A percentile compares a stretch with the other conserved stretches of the same genome.
These are phyloP conservation scores for Drosophila subquinaria DNA, from an alignment of 2,888 invertebrate species.

Conservation along the genomic window DNA sequence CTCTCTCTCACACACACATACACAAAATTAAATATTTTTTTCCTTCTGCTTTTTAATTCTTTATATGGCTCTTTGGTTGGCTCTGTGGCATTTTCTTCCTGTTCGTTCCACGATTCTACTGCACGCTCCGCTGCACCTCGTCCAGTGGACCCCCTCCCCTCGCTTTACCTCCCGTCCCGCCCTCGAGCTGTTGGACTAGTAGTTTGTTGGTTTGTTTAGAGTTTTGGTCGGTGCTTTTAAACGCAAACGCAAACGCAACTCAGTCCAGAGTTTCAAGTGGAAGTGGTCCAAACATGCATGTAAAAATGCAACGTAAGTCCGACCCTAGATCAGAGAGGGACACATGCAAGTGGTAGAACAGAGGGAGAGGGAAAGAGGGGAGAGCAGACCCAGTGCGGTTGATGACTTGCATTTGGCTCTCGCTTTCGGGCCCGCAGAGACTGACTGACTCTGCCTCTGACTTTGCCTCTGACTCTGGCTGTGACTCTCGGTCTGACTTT, in stretches of 20 bases:
- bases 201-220: constrained; percentile 71
- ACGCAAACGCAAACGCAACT: constrained; percentile 44
- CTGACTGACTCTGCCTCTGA: constrained; percentile 66
- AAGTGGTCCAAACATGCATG: constrained; percentile 71
- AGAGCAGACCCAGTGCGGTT: constrained; percentile 59
- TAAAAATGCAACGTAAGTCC: constrained; percentile 76
- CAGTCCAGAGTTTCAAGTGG: constrained; percentile 56
- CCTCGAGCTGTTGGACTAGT: constrained; percentile 47
- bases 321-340: constrained; percentile 17
- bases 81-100: constrained; percentile 74
- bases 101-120: constrained; percentile 39
- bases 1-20: constrained; percentile 27
- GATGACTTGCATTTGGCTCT: constrained; percentile 74
- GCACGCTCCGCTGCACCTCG: constrained; percentile 69
- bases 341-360: not conserved
- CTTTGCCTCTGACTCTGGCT: constrained; percentile 69
- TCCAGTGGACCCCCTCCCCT: constrained; percentile 8
- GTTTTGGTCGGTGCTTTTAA: constrained; percentile 75
- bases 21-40: constrained; percentile 66
- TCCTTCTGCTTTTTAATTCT: constrained; percentile 61
- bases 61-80: constrained; percentile 71
- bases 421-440: constrained; percentile 69
- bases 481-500: constrained; percentile 61
- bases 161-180: not conserved
- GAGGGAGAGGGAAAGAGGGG: not conserved